Base-by-base conservation (phyloP, 2,888 invertebrate species). In the Muscina levida region DNA sequence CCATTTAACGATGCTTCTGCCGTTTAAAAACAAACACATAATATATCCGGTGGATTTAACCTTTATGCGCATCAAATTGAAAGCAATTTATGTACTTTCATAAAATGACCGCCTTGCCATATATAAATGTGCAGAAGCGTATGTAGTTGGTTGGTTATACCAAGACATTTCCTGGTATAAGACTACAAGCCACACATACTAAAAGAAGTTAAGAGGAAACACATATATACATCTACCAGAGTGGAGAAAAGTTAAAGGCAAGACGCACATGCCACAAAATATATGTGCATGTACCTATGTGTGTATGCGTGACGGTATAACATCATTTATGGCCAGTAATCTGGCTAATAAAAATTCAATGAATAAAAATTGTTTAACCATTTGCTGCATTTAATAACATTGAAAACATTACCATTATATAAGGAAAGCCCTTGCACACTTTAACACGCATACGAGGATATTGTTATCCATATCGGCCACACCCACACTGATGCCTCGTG, bases 291-390 rank as follows among this genome's bases (percentile, higher is more conserved):
- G 22, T 2, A n/a, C n/a, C n/a, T n/a, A n/a, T n/a, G n/a, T n/a
- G n/a, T n/a, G n/a, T n/a, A n/a, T n/a, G n/a, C n/a, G n/a, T n/a
- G n/a, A n/a, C n/a, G 22, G 17, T 19, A 15, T 8, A 62, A 68
- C 26, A 53, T 39, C 53, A 68, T 37, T 78, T 74, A 66, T 42
- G 51, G 56, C 71, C 59, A 71, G 71, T 79, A 79, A 75, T 67
- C 76, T 72, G 76, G 62, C 48, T 65, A 79, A 79, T 76, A 76
- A 79, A 72, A 79, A 76, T 70, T 76, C 79, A 76, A 76, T 72
- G 76, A 76, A 76, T 79, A 79, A 79, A 59, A 76, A 74, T 79
- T 74, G 56, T 73, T 73, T 70, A 42, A 73, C 46, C 56, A 37
- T 56, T 56, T 39, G 15, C 53, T 22, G 17, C 24, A 53, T 48